These are phyloP conservation scores for Corvus moneduloides DNA, from an alignment of 2,113 vertebrate genomes.

Conservation along the genomic window DNA sequence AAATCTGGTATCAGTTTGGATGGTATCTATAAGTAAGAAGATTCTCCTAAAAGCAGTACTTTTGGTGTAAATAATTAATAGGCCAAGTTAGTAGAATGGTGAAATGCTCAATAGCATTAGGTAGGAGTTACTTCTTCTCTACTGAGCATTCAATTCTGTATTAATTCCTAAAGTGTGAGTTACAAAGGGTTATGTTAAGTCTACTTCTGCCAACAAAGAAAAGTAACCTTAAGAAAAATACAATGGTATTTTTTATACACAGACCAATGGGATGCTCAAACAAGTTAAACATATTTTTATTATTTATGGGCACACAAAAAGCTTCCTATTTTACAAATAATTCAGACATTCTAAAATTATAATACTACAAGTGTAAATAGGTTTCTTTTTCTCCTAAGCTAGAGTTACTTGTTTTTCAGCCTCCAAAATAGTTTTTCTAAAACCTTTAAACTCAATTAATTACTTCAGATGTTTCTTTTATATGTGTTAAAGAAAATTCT, in stretches of 20 bases:
- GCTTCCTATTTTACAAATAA: background rate
- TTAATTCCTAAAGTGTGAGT: background rate
- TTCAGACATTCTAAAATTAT: background rate
- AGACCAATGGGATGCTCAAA: background rate
- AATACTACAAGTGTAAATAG: background rate
- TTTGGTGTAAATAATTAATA: background rate
- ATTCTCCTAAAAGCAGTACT: background rate
- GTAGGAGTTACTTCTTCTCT: background rate
- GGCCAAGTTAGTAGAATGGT: background rate
- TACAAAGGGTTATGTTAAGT: background rate
- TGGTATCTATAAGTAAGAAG: background rate
- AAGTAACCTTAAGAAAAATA: background rate
- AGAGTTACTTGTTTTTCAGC: background rate
- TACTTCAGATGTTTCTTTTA: background rate
- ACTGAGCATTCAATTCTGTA: background rate
- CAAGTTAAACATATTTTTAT: background rate
- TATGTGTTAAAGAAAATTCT: background rate
- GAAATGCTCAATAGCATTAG: background rate
- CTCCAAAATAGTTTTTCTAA: background rate
- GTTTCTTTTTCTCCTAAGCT: background rate
- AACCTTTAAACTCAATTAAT: background rate
- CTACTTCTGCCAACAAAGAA: background rate
- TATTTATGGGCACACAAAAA: background rate
- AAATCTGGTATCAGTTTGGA: background rate
- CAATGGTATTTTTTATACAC: background rate